Evolutionary conservation across 2,888 invertebrate genomes (phyloP), one percentile per base, ranked within the genome.

Genomic region (Arenicola marina): DNA sequence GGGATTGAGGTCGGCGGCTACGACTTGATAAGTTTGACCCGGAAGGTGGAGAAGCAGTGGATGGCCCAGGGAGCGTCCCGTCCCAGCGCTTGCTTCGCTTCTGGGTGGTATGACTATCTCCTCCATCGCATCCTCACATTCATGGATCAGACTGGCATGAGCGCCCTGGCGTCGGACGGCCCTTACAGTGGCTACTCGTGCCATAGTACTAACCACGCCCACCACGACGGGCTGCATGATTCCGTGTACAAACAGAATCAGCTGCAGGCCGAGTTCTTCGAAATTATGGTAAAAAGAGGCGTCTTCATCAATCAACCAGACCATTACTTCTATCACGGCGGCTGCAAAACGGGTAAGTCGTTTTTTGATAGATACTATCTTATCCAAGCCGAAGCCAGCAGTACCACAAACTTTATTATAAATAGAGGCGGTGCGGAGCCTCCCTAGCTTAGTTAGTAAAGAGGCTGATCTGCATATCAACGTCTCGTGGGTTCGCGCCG

Each of bases 301-400:
- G 56, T 71, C 2, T 71, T 70, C 51, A 66, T 70, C 29, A 71
- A 71, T 48, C 71, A 71, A 53, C 71, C 71, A n/a, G 71, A 71
- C 54, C 45, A 66, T 31, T 71, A 70, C 46, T 71, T 71, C 60
- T 71, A 70, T 31, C 59, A 71, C 32, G 71, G 71, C 3, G 71
- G 71, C 4, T 63, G 62, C 51, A 70, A 64, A 54, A 68, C 71
- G 54, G 69, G 71, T 66, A 29, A 59, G 63, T 56, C 51, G n/a
- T n/a, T n/a, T n/a, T n/a, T n/a, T n/a, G n/a, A n/a, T n/a, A n/a
- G n/a, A n/a, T n/a, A n/a, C n/a, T n/a, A n/a, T n/a, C n/a, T n/a
- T n/a, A n/a, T n/a, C n/a, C n/a, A n/a, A n/a, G n/a, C n/a, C n/a
- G n/a, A n/a, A n/a, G n/a, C n/a, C n/a, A n/a, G n/a, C n/a, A n/a